Percentiles rank a stretch among this genome's conserved stretches.
Evolutionary conservation across 2,797 vertebrate genomes (phyloP).

Genomic region (Notamacropus eugenii): DNA sequence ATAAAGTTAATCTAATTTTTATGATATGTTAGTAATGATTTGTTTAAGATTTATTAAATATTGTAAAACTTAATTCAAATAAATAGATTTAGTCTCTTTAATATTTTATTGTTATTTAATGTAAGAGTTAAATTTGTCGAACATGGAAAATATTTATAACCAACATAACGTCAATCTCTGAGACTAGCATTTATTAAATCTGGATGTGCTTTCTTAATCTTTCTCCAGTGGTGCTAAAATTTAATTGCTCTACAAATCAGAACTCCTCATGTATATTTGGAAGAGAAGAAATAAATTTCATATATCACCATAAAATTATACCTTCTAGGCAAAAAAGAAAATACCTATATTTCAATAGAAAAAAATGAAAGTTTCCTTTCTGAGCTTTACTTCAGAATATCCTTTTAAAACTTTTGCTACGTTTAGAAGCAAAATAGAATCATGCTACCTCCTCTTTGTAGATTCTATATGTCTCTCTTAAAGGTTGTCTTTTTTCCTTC

Average conservation of each 20-base stretch:
- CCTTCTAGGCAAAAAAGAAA: background rate
- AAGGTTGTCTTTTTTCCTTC: background rate
- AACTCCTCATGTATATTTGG: background rate
- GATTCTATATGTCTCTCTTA: background rate
- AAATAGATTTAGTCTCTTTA: slow-evolving; percentile 14
- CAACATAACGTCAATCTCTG: background rate
- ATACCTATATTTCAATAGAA: background rate
- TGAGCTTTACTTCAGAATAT: background rate
- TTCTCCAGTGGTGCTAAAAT: background rate
- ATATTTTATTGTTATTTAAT: slow-evolving; percentile 31
- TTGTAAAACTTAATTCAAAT: slow-evolving; percentile 30
- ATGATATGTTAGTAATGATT: background rate
- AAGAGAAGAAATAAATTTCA: background rate
- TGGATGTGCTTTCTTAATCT: background rate
- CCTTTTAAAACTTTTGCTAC: background rate
- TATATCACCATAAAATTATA: background rate
- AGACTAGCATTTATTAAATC: slow-evolving; percentile 15
- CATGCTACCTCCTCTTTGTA: background rate
- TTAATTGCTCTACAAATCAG: slow-evolving; percentile 24
- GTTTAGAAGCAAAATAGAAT: background rate
- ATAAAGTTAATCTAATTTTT: slow-evolving; percentile 52
- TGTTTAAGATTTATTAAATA: slow-evolving; percentile 49
- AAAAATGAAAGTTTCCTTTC: background rate
- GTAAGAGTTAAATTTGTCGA: slow-evolving; percentile 14
- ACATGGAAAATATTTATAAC: background rate